Evolutionary conservation across 53 echinoderm and acorn worm genomes (phyloP), one percentile per base, ranked within the genome.

Genomic region (Henricia sp.): DNA sequence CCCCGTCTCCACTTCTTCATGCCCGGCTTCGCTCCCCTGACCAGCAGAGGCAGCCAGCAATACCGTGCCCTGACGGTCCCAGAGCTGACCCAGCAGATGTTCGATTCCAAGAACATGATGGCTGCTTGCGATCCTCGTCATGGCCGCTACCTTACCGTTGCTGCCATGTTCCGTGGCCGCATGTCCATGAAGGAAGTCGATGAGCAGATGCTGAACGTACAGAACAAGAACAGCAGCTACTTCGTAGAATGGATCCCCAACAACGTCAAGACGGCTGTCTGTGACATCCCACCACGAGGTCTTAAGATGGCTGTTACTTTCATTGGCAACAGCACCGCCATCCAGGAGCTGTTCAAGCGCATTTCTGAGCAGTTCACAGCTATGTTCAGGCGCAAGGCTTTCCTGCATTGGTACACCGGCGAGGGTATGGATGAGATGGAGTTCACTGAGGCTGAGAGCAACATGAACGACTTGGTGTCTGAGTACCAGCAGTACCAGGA

Each of bases 341-440:
- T 95, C 69, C 95, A 95, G 77, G 93, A 95, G 86, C 90, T 95
- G 83, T 95, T 95, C 91, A 95, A 95, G 77, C 88, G 95, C 35
- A 91, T 95, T 91, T 93, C 93, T 8, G 95, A 94, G 92, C 91
- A 91, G 85, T 91, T 92, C 89, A 92, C 88, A 13, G 92, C 92
- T 80, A 92, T 91, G 91, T 88, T 91, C 91, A 71, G 91, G 55
- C 77, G 91, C 35, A 91, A 91, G 88, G 91, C 91, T 52, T 91
- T 88, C 91, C 50, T 91, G 52, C 95, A 95, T 90, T 95, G 95
- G 95, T 95, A 95, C 92, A 95, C 95, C 56, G 95, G 95, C 46
- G 95, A 95, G 87, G 95, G 95, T 66, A 95, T 95, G 95, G 95
- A 95, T 53, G 95, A 95, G 87, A 95, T 95, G 95, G 95, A 95